These are phyloP conservation scores for Archivesica marissinica DNA, from an alignment of 1,140 invertebrate species.

Conservation along the genomic window DNA sequence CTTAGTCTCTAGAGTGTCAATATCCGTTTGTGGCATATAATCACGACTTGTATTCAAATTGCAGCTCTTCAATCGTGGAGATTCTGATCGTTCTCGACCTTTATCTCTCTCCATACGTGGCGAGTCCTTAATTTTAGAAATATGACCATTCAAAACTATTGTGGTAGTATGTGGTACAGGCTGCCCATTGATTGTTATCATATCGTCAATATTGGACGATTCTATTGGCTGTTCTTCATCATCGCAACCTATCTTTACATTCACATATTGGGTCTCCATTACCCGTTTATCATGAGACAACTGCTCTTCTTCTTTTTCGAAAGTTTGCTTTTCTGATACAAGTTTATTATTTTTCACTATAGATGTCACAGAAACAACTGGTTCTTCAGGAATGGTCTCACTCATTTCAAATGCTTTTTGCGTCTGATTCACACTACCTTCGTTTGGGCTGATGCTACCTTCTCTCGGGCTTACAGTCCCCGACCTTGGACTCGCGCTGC, in stretches of 20 bases:
- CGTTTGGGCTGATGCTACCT: constrained; percentile 17
- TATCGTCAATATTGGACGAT: constrained; percentile 62
- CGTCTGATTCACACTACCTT: background rate
- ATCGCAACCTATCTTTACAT: constrained; percentile 72
- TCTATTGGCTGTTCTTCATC: constrained; percentile 61
- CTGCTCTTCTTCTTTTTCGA: constrained; percentile 3
- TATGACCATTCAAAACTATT: constrained; percentile 78
- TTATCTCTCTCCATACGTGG: constrained; percentile 4
- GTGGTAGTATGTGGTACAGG: constrained; percentile 69
- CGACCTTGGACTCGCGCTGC: background rate
- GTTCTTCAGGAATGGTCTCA: constrained; percentile 32
- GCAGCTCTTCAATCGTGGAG: constrained; percentile 38
- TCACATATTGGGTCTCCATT: constrained; percentile 74
- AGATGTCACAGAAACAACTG: constrained; percentile 32
- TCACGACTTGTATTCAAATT: constrained; percentile 12
- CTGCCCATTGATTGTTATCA: constrained; percentile 76
- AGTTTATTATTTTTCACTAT: background rate
- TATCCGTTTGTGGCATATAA: constrained; percentile 77
- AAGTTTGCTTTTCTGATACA: constrained; percentile 10
- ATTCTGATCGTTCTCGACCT: background rate
- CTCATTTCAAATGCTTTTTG: constrained; percentile 13
- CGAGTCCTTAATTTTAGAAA: constrained; percentile 59
- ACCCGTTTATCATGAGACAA: constrained; percentile 47
- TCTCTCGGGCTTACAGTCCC: constrained; percentile 28
- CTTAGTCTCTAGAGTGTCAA: constrained; percentile 79